Evolutionary conservation across 2,113 vertebrate genomes (phyloP).

Genomic region (Todiramphus chloris): DNA sequence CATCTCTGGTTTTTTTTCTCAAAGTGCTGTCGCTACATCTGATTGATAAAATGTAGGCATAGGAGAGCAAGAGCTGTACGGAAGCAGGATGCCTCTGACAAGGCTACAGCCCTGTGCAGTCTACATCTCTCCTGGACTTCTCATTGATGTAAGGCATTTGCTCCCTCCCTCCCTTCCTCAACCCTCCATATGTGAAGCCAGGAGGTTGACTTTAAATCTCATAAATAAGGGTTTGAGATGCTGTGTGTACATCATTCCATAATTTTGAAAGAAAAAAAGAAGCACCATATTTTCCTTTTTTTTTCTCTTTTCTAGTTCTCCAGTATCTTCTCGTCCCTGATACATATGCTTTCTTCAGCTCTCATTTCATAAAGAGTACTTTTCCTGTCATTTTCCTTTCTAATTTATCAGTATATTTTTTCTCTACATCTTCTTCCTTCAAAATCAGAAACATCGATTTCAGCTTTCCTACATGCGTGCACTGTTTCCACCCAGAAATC

Average conservation of each 20-base stretch:
- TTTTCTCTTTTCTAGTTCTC: background rate
- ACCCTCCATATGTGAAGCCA: background rate
- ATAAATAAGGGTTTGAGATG: background rate
- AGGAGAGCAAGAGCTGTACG: background rate
- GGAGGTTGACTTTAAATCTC: background rate
- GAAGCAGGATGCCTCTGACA: background rate
- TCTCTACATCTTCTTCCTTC: background rate
- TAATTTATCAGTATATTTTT: background rate
- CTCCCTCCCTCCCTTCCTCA: background rate
- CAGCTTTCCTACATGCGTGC: background rate
- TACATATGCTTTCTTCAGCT: background rate
- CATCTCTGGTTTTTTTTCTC: background rate
- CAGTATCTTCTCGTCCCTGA: background rate
- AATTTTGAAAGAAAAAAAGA: background rate
- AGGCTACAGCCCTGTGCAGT: rapidly evolving
- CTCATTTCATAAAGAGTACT: background rate
- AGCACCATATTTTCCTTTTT: background rate
- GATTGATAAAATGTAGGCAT: background rate
- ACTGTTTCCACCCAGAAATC: background rate
- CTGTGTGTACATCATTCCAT: background rate
- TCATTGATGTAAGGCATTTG: rapidly evolving
- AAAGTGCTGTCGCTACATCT: background rate
- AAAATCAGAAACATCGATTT: background rate
- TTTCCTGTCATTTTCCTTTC: background rate
- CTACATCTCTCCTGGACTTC: background rate